phyloP scores from a whole-genome alignment of 2,888 invertebrate genomes.

The Stenchaetothrips biformis region DNA sequence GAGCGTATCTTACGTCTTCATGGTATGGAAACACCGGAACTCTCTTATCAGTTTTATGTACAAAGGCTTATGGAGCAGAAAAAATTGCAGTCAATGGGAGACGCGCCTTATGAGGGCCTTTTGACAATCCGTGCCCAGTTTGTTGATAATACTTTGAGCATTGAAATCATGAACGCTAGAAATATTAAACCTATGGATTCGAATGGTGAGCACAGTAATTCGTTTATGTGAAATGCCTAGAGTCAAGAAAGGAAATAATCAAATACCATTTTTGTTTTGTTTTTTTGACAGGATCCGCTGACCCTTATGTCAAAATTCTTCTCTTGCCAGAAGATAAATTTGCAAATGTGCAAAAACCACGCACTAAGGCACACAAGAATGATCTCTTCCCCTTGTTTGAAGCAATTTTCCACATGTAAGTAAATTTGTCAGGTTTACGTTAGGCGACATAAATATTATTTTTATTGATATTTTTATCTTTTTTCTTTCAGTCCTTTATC shows the following conservation, averaged over 20 bases:
- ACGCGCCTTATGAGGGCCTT: conserved; percentile 61
- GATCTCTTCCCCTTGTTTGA: conserved; percentile 91
- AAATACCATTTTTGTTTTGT: conserved; percentile 26
- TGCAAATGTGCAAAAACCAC: conserved; percentile 65
- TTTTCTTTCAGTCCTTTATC: conserved; percentile 58
- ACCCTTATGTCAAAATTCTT: conserved; percentile 86
- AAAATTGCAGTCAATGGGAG: conserved; percentile 50
- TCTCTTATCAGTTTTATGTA: conserved; percentile 75
- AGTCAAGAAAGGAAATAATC: conserved; percentile 19
- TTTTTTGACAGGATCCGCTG: conserved; percentile 66
- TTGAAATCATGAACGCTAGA: conserved; percentile 86
- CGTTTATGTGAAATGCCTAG: conserved; percentile 13
- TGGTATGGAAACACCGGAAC: conserved; percentile 78
- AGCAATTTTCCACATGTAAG: conserved; percentile 91
- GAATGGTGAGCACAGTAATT: conserved; percentile 59
- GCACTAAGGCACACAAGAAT: conserved; percentile 88
- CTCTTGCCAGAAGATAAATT: conserved; percentile 82
- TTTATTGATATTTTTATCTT: conserved; percentile 11
- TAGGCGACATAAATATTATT: conserved; percentile 4
- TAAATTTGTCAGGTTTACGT: conserved; percentile 37
- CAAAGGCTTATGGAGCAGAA: conserved; percentile 60
- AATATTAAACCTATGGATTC: conserved; percentile 82
- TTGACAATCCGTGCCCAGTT: conserved; percentile 74
- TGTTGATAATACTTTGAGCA: conserved; percentile 61
- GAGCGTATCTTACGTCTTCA: conserved; percentile 72